Conservation (phyloP, 2,113 vertebrate species). For the Lanius ludovicianus region DNA sequence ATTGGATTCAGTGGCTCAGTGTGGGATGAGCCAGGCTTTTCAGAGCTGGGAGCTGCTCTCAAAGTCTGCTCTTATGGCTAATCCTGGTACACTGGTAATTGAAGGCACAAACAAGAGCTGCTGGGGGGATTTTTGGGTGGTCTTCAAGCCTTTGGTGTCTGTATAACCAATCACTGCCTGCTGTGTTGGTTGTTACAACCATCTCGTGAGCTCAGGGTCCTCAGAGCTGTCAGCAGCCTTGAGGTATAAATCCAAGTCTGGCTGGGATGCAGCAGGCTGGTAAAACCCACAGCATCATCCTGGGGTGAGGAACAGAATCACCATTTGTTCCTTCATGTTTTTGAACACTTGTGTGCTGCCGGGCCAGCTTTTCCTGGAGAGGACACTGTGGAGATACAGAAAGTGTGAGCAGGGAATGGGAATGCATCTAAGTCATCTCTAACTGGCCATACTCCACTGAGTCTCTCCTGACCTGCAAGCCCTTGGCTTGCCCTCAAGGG, state of each 20-base stretch:
- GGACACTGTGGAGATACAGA: neutral
- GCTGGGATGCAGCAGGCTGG: neutral
- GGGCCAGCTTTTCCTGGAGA: neutral
- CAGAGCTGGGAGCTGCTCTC: neutral
- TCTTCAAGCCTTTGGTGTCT: neutral
- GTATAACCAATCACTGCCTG: neutral
- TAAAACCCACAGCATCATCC: neutral
- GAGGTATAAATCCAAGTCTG: neutral
- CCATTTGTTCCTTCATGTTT: neutral
- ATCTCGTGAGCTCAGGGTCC: neutral
- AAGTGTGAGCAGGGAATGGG: neutral
- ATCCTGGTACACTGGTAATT: neutral
- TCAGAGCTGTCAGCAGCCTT: neutral
- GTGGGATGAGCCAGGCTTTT: neutral
- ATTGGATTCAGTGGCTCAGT: neutral
- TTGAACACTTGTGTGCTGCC: neutral
- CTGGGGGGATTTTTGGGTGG: neutral
- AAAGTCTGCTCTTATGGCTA: neutral
- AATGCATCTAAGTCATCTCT: neutral
- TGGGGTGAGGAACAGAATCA: neutral
- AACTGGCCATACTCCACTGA: neutral
- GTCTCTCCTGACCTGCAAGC: slow-evolving; percentile 13
- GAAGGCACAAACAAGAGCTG: neutral
- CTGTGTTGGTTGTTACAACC: fast-evolving
- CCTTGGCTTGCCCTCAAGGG: neutral